Base-by-base conservation (phyloP, 2,797 vertebrate genomes). In the Lacerta viridis region DNA sequence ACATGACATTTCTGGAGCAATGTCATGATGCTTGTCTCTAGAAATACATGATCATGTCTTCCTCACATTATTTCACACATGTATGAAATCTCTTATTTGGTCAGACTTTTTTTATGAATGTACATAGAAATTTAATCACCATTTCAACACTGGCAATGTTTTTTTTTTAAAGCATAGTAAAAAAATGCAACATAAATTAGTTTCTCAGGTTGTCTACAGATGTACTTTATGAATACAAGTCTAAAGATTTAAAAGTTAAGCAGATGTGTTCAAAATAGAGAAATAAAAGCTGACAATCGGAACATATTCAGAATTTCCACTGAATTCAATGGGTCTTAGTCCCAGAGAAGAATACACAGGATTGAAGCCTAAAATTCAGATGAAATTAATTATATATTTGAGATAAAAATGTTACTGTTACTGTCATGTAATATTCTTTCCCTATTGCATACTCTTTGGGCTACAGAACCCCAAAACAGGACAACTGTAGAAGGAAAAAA, bases 171-270 rank as follows among this genome's bases (percentile, higher is more conserved):
- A 90, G 64, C 86, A 86, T 90, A 91, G 55, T 43, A 90, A 46
- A 86, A 36, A 36, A n/a, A 66, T 68, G 61, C 29, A 61, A 89
- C 55, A 90, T 79, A 82, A 92, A 93, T 72, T 78, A 87, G 27
- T 91, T 71, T 92, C 83, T 92, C 80, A 84, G 89, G 75, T 80
- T 89, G 92, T 88, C 64, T 90, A 87, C 78, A 93, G 77, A 89
- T 61, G 88, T 92, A 92, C 91, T 90, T 90, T 88, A 92, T 93
- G 93, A 94, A 41, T 50, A 84, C 46, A 85, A 95, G 92, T 93
- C 90, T 89, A 93, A 93, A 93, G 84, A 81, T 80, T 66, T 78
- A 59, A 41, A 20, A 46, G 59, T 83, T 78, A 74, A 43, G 33
- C 84, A 86, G 89, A 64, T 93, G 90, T 83, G 18, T 89, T 92